Base-by-base conservation (phyloP, 64 coral and sea anemone species). In the Montipora sp. region DNA sequence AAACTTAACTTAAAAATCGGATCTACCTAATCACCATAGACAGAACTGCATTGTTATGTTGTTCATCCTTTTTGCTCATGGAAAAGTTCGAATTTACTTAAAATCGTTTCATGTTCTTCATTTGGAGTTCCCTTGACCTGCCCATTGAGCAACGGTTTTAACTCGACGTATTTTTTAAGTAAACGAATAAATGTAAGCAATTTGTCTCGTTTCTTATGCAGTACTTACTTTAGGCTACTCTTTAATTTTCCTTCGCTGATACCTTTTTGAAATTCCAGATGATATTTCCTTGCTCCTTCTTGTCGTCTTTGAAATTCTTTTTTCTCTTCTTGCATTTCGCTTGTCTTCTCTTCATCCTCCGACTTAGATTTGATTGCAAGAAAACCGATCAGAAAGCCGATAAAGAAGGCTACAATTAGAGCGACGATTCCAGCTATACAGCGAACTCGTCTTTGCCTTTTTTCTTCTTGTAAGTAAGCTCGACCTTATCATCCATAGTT, bases 351-450 rank as follows among this genome's bases (percentile, higher is more conserved):
- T 10, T 60, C 44, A 0, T 86, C 45, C 22, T 86, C 49, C 0
- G 45, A 58, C 23, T 77, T 45, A 43, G 75, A 3, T 51, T 66
- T 81, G 6, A 77, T 66, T 5, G 77, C 80, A 5, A 96, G 87
- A 73, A 90, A 93, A 3, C 95, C 95, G 16, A 96, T 90, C 21
- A 96, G 44, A 80, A 96, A 89, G 0, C 95, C 95, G 76, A 87
- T 74, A 6, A 90, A 46, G 43, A 96, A 87, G 3, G 90, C 49
- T 5, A 90, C 70, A 7, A 96, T 77, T 4, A 89, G 36, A 1
- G 55, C 55, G 11, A 93, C 51, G 13, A 93, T 96, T 3, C 57
- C 89, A 2, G 78, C 68, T 47, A 93, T 80, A 36, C 90, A 92
- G 50, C 68, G 79, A 92, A 81, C 13, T 61, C 90, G 68, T 48